phyloP scores from a whole-genome alignment of 30 jellyfish, hydroid and myxozoan species.

The Nemopilema nomurai region DNA sequence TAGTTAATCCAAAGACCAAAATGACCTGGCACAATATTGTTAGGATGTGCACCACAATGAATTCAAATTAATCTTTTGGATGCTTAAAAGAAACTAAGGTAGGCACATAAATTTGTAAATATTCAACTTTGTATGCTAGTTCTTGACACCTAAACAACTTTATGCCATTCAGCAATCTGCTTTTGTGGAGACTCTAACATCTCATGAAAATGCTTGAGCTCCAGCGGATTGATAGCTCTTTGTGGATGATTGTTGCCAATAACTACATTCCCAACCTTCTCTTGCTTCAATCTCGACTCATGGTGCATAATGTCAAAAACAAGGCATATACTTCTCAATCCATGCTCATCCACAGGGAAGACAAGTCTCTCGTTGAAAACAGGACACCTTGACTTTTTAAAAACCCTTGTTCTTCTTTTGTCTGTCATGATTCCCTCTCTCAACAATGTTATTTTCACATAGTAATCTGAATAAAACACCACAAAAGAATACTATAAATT shows the following conservation, averaged over 20 bases:
- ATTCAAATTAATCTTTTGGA: too few species aligned
- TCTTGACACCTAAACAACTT: conserved; percentile 36
- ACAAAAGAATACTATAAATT: too few species aligned
- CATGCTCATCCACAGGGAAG: conserved; percentile 84
- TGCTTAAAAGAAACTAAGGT: too few species aligned
- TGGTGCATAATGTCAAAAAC: conserved; percentile 85
- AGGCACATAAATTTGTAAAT: too few species aligned
- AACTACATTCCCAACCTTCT: conserved; percentile 79
- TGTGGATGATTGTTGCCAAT: conserved; percentile 66
- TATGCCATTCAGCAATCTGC: conserved; percentile 95
- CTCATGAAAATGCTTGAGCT: conserved; percentile 88
- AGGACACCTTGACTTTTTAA: conserved; percentile 83
- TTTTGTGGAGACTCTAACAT: conserved; percentile 88
- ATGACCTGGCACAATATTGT: too few species aligned
- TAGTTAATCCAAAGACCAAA: too few species aligned
- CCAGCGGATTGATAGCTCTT: conserved; percentile 81
- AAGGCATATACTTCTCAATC: conserved; percentile 67
- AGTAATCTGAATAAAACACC: conserved; percentile 57
- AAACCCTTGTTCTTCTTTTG: conserved; percentile 85
- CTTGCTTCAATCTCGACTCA: conserved; percentile 86
- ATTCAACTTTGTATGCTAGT: too few species aligned
- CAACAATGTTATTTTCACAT: conserved; percentile 78
- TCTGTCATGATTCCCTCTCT: conserved; percentile 69
- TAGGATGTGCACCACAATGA: too few species aligned
- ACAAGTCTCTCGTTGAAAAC: conserved; percentile 88